phyloP scores from a whole-genome alignment of 2,797 vertebrate species.

The Periparus ater region DNA sequence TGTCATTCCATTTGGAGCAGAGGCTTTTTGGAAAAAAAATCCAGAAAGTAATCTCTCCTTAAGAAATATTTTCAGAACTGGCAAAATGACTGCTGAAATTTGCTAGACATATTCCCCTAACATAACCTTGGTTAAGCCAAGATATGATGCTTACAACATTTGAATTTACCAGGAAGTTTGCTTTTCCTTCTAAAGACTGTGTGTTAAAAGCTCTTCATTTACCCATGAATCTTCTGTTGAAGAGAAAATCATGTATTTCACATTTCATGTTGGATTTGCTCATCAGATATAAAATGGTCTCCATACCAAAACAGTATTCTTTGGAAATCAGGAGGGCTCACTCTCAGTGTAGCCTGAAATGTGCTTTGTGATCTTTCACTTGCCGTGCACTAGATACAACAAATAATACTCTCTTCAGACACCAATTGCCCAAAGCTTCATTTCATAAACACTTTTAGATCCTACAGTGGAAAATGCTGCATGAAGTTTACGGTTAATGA shows the following conservation, averaged over 20 bases:
- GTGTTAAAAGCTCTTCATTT: not conserved
- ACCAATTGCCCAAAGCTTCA: not conserved
- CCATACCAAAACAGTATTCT: not conserved
- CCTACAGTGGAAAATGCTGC: not conserved
- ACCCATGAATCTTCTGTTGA: not conserved
- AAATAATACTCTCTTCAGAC: not conserved
- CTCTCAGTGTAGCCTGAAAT: not conserved
- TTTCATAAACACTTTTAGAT: not conserved
- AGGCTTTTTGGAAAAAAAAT: not conserved
- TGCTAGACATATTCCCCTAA: not conserved
- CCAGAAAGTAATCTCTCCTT: not conserved
- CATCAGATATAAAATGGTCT: not conserved
- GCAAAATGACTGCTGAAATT: not conserved
- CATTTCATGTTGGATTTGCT: not conserved
- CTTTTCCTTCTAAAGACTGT: not conserved
- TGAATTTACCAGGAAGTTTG: not conserved
- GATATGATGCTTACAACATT: not conserved
- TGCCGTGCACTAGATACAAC: not conserved
- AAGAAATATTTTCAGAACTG: not conserved
- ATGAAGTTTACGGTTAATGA: not conserved
- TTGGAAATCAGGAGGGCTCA: not conserved
- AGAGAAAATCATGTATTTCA: not conserved
- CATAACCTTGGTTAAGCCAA: not conserved
- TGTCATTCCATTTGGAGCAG: not conserved
- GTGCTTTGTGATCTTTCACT: not conserved